A percentile compares a stretch with the other conserved stretches of the same genome.
These are phyloP conservation scores for Tokudaia tokunoshimensis DNA, from an alignment of 2,797 vertebrate species.

Conservation along the genomic window DNA sequence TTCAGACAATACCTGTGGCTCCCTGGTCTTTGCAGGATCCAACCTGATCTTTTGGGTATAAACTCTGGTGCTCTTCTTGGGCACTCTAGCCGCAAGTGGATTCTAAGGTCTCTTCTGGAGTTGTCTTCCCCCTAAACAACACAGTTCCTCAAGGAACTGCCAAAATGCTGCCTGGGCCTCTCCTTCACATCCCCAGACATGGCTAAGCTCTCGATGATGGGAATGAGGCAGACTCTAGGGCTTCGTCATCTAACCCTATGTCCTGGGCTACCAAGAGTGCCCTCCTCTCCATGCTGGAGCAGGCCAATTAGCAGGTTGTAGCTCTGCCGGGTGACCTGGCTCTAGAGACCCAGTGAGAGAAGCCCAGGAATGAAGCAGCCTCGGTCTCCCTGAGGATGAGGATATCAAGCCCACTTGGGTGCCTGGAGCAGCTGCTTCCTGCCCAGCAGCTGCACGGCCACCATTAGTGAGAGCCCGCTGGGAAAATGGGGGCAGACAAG, in stretches of 20 bases:
- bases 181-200: no score
- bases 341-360: constrained; percentile 34
- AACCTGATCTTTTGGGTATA: neutral
- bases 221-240: neutral
- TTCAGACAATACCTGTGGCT: neutral
- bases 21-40: neutral
- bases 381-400: neutral
- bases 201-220: neutral
- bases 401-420: neutral
- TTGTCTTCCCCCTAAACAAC: neutral
- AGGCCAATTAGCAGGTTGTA: constrained; percentile 57
- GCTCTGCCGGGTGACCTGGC: constrained; percentile 49
- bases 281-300: neutral
- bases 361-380: neutral
- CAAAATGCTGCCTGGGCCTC: neutral
- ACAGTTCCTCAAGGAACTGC: no score
- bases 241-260: constrained; percentile 52
- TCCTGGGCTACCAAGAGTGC: neutral
- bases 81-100: neutral
- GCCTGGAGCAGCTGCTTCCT: constrained; percentile 78
- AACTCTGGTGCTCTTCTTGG: neutral
- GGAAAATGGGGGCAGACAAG: neutral
- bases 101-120: neutral
- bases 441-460: constrained; percentile 76
- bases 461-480: constrained; percentile 62